Evolutionary conservation across 2,113 vertebrate genomes (phyloP).

Genomic region (Prionailurus bengalensis): DNA sequence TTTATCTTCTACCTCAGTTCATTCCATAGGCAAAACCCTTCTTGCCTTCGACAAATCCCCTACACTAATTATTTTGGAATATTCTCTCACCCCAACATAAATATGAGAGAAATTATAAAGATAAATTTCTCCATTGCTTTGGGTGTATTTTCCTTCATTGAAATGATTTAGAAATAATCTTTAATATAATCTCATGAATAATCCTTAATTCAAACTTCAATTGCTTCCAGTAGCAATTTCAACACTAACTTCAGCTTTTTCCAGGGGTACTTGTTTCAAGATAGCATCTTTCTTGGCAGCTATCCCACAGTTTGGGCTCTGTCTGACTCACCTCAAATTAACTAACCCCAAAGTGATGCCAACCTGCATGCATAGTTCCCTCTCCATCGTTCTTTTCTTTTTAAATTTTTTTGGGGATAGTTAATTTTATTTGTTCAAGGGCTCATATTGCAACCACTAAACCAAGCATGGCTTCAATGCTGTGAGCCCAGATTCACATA

Average conservation of each 20-base stretch:
- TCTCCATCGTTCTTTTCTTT: background rate
- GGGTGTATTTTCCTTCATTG: background rate
- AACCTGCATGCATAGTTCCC: background rate
- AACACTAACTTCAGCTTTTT: background rate
- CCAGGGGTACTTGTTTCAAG: background rate
- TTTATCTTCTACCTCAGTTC: background rate
- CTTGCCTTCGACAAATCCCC: background rate
- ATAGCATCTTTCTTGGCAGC: background rate
- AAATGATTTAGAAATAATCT: constrained; percentile 32
- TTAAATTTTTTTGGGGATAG: too few relatives aligned
- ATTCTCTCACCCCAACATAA: background rate
- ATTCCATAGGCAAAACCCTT: background rate
- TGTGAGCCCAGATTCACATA: constrained; percentile 69
- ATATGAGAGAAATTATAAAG: background rate
- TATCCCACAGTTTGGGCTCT: background rate
- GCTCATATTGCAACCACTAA: constrained; percentile 79
- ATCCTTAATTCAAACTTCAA: background rate
- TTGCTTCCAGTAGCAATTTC: background rate
- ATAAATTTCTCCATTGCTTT: background rate
- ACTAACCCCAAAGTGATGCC: background rate
- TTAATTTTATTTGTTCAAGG: constrained; percentile 80
- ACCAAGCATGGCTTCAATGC: constrained; percentile 71
- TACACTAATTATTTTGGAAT: background rate
- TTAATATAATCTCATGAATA: background rate
- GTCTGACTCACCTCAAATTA: background rate